A percentile compares a stretch with the other conserved stretches of the same genome.
Conservation (phyloP, 2,888 invertebrate species). For the Drosophila monieri region DNA sequence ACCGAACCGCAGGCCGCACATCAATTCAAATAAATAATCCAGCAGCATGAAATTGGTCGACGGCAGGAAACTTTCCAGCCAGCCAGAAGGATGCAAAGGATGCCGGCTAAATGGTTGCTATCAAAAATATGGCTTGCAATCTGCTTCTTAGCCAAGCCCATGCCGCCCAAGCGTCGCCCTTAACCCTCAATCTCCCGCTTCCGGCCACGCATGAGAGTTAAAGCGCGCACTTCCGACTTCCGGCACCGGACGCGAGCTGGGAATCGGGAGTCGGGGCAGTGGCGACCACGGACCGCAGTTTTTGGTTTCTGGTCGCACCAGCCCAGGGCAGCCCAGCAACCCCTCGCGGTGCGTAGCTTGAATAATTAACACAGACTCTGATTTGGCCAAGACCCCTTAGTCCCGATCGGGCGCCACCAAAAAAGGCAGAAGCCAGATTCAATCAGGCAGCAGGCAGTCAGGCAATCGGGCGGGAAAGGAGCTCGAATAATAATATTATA, state of each 20-base stretch:
- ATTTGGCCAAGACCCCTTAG: slow-evolving; percentile 34
- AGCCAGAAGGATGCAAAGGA: slow-evolving; percentile 19
- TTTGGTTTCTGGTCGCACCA: slow-evolving; percentile 48
- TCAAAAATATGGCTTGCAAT: slow-evolving; percentile 65
- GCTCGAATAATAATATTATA: slow-evolving; percentile 18
- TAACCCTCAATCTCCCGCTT: slow-evolving; percentile 1
- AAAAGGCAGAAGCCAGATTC: slow-evolving; percentile 18
- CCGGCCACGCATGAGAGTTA: slow-evolving; percentile 51
- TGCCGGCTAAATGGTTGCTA: slow-evolving; percentile 64
- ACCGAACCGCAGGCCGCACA: slow-evolving; percentile 62
- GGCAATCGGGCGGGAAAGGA: neutral
- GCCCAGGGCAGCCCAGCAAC: slow-evolving; percentile 2
- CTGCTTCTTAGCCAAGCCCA: neutral
- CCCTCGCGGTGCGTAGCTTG: slow-evolving; percentile 39
- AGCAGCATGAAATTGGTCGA: slow-evolving; percentile 74
- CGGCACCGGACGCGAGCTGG: slow-evolving; percentile 30
- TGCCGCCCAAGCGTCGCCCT: too few relatives aligned
- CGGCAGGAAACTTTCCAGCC: slow-evolving; percentile 60
- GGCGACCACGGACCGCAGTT: slow-evolving; percentile 51
- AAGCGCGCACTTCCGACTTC: slow-evolving; percentile 72
- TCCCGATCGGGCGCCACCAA: neutral
- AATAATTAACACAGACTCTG: slow-evolving; percentile 67
- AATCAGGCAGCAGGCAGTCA: slow-evolving; percentile 26
- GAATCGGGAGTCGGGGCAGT: neutral
- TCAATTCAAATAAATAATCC: slow-evolving; percentile 80